Evolutionary conservation across 2,113 vertebrate genomes (phyloP).

Genomic region (Limnothrissa miodon): DNA sequence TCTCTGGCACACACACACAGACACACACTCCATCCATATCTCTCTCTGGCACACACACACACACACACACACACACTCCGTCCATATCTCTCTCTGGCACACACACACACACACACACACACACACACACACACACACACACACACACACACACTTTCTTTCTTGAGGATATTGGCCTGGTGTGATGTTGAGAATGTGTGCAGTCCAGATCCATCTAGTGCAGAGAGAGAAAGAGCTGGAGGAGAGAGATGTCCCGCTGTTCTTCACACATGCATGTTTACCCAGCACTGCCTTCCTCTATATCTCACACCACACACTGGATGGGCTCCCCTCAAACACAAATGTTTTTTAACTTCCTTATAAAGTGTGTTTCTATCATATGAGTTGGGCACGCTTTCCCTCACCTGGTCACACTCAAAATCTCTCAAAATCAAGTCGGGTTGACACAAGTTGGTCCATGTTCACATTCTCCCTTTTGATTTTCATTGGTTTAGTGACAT

Average conservation of each 20-base stretch:
- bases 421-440: background rate
- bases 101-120: background rate
- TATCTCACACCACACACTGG: too few relatives aligned
- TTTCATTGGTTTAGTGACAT: background rate
- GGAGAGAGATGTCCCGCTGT: background rate
- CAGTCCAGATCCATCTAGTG: background rate
- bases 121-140: slow-evolving; percentile 7
- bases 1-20: too few relatives aligned
- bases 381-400: background rate
- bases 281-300: too few relatives aligned
- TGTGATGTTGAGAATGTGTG: background rate
- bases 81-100: background rate
- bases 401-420: background rate
- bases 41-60: background rate
- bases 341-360: too few relatives aligned
- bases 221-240: too few relatives aligned
- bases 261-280: background rate
- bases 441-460: background rate
- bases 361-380: too few relatives aligned
- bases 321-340: too few relatives aligned
- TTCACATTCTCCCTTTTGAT: background rate
- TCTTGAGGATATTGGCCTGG: background rate
- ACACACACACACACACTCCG: background rate
- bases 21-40: background rate
- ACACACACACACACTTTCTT: background rate